Evolutionary conservation across 2,888 invertebrate genomes (phyloP).

Genomic region (Athalia cordata): DNA sequence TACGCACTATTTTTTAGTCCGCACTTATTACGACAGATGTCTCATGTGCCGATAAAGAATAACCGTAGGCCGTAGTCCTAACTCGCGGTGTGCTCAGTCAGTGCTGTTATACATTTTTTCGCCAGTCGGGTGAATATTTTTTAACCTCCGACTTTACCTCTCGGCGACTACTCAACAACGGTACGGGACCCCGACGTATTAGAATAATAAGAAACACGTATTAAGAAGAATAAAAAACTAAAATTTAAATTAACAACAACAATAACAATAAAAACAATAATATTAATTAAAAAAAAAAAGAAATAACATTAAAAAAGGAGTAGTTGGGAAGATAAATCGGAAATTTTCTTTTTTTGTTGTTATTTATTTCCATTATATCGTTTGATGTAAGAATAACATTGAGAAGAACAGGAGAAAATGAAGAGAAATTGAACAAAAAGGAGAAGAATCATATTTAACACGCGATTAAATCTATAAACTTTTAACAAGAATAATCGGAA

Average conservation of each 20-base stretch:
- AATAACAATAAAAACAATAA: neutral
- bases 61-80: conserved; percentile 62
- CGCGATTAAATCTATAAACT: too few species aligned
- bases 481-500: too few species aligned
- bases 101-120: conserved; percentile 46
- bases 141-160: neutral
- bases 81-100: conserved; percentile 56
- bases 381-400: too few species aligned
- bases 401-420: too few species aligned
- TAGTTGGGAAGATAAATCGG: neutral
- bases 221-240: neutral
- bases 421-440: too few species aligned
- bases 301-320: neutral
- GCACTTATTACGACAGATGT: conserved; percentile 81
- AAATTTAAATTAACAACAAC: neutral
- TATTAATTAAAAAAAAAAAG: neutral
- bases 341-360: neutral
- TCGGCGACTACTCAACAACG: neutral
- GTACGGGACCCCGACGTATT: neutral
- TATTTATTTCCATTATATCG: too few species aligned
- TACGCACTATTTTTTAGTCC: conserved; percentile 81
- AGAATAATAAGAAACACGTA: neutral
- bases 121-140: conserved; percentile 33
- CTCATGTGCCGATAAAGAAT: conserved; percentile 76
- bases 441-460: too few species aligned